A percentile compares a stretch with the other conserved stretches of the same genome.
These are phyloP conservation scores for Megatriorchis doriae DNA, from an alignment of 2,113 vertebrate genomes.

Conservation along the genomic window DNA sequence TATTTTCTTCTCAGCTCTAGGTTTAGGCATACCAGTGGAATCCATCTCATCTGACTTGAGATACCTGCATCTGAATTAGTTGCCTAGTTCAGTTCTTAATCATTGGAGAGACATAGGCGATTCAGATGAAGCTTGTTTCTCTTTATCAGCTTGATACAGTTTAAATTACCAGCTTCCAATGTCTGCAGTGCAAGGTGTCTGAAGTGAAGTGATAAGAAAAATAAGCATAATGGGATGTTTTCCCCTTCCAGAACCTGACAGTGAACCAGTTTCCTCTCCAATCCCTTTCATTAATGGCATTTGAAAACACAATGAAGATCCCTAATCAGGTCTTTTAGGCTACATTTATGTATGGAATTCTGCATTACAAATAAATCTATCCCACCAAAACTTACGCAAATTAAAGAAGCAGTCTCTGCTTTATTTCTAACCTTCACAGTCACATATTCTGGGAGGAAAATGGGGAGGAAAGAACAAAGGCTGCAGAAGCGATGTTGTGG, in stretches of 20 bases:
- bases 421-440: background rate
- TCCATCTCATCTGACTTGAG: constrained; percentile 1
- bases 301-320: constrained; percentile 14
- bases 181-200: constrained; percentile 35
- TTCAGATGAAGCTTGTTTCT: constrained; percentile 12
- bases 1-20: background rate
- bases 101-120: background rate
- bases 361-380: background rate
- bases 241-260: background rate
- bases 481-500: background rate
- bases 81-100: constrained; percentile 16
- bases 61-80: constrained; percentile 10
- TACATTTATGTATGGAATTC: background rate
- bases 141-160: background rate
- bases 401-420: background rate
- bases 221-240: constrained; percentile 49
- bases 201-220: constrained; percentile 59
- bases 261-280: background rate
- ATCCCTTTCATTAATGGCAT: background rate
- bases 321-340: background rate
- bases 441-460: background rate
- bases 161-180: background rate
- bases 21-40: background rate
- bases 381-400: background rate
- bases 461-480: background rate